These are phyloP conservation scores for Bombus picipes DNA, from an alignment of 1,140 invertebrate genomes.

Conservation along the genomic window DNA sequence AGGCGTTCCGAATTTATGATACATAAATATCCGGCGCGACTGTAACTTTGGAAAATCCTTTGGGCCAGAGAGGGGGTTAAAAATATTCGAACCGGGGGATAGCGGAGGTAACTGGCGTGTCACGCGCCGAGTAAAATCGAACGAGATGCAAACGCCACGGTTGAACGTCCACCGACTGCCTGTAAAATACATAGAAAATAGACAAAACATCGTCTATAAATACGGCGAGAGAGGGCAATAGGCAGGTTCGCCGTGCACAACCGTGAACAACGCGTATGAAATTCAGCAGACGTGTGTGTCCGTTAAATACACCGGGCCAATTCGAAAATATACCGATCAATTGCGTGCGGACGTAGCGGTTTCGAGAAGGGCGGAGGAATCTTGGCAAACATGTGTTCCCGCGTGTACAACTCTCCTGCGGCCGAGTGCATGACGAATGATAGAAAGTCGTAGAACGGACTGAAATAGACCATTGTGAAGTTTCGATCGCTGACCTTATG, in stretches of 20 bases:
- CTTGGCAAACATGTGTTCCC: conserved; percentile 20
- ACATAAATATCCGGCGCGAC: conserved; percentile 54
- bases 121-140: conserved; percentile 21
- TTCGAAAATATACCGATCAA: conserved; percentile 43
- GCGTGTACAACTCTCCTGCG: neutral
- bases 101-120: neutral
- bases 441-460: conserved; percentile 11
- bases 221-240: neutral
- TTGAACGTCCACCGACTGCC: neutral
- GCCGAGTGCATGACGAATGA: conserved; percentile 5
- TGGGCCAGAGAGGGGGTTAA: conserved; percentile 16
- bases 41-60: conserved; percentile 47
- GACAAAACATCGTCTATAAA: conserved; percentile 47
- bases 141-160: neutral
- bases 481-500: neutral
- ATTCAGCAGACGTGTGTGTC: conserved; percentile 35
- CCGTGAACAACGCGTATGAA: conserved; percentile 25
- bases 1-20: conserved; percentile 54
- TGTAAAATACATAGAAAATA: conserved; percentile 45
- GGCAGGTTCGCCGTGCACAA: neutral
- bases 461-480: conserved; percentile 6
- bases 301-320: conserved; percentile 22
- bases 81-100: conserved; percentile 5
- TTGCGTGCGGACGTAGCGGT: neutral
- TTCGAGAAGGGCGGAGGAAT: neutral